A percentile compares a stretch with the other conserved stretches of the same genome.
phyloP scores from a whole-genome alignment of 2,888 invertebrate genomes.

The Diarsia dahlii region DNA sequence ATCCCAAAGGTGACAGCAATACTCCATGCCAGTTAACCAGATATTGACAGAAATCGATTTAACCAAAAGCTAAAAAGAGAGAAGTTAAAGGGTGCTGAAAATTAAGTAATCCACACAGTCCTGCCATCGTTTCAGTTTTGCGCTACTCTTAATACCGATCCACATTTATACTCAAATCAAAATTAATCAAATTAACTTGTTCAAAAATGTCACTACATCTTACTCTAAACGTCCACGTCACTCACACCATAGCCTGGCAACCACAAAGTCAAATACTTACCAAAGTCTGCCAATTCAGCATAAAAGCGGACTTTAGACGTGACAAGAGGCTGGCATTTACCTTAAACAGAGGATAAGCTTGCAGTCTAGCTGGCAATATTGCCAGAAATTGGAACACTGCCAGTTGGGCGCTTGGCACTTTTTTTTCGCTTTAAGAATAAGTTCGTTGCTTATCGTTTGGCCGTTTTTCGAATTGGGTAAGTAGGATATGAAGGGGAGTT shows the following conservation, averaged over 20 bases:
- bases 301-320: conserved; percentile 54
- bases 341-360: conserved; percentile 65
- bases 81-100: no score
- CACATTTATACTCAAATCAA: neutral
- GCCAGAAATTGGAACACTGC: conserved; percentile 59
- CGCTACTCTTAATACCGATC: no score
- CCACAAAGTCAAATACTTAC: conserved; percentile 41
- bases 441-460: conserved; percentile 48
- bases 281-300: conserved; percentile 56
- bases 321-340: conserved; percentile 65
- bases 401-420: conserved; percentile 53
- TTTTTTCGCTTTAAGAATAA: conserved; percentile 52
- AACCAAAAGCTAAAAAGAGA: no score
- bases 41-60: no score
- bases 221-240: no score
- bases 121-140: no score
- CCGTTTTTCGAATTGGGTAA: conserved; percentile 46
- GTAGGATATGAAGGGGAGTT: conserved; percentile 23
- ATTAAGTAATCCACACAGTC: no score
- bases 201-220: neutral
- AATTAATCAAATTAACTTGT: neutral
- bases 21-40: no score
- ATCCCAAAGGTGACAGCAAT: no score
- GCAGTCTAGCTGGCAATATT: conserved; percentile 61
- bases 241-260: neutral